Base-by-base conservation (phyloP, 1,140 invertebrate species). In the Drosophila setifemur region DNA sequence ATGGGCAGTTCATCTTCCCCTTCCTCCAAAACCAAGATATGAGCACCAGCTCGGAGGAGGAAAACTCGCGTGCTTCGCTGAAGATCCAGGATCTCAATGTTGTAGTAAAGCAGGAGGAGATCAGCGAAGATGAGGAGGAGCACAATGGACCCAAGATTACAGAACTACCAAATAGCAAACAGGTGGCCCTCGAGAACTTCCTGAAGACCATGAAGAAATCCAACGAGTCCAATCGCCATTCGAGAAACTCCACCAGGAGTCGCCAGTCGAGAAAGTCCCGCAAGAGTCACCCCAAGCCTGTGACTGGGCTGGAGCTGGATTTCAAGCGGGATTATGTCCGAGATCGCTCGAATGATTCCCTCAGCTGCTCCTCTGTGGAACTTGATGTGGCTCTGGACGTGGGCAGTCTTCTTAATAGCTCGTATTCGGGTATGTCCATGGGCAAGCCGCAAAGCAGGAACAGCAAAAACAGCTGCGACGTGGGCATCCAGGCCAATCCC, bases 401-500 rank as follows among this genome's bases (percentile, higher is more conserved):
- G 6, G 75, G 71, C 23, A 61, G 68, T 11, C 63, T 74, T 25
- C 66, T 92, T 23, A 91, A 90, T 79, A 93, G 88, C 78, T 92
- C 89, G 5, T 90, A 71, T 61, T 91, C 82, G 42, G 92, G 72
- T 33, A 75, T 92, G 76, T 91, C 92, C 53, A 72, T 91, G 73
- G 90, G 90, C 77, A 92, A 92, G 39, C 91, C 92, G 45, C 91
- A 92, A 48, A 90, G 89, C 2, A 92, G 93, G 1, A 90, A 89
- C 33, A 91, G 90, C 63, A 91, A 91, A 61, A 90, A 79, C 19
- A 91, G 91, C 50, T 89, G 91, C 43, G 92, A 93, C 63, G 92
- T 92, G 14, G 92, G 92, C 44, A 92, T 92, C 9, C 93, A 94
- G 67, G 92, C 92, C 0, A 93, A 92, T 81, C 93, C 92, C 0